These are phyloP conservation scores for Mixornis gularis DNA, from an alignment of 2,113 vertebrate genomes.

Conservation along the genomic window DNA sequence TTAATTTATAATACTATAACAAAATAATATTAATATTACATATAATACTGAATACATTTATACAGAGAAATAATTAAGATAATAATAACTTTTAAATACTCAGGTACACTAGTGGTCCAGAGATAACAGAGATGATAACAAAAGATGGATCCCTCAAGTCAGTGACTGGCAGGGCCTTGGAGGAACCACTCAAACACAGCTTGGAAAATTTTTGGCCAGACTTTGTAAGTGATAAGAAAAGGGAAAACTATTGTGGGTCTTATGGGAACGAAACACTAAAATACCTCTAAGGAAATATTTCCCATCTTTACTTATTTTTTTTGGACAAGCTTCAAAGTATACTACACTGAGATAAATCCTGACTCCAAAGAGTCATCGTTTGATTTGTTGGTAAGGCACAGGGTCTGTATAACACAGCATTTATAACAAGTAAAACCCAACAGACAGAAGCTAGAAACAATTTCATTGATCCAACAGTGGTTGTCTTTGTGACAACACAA, in stretches of 20 bases:
- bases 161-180: not conserved
- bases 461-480: not conserved
- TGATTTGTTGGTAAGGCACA: not conserved
- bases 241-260: not conserved
- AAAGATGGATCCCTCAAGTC: not conserved
- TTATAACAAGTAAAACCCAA: not conserved
- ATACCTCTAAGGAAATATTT: not conserved
- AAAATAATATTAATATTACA: not conserved
- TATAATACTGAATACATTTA: not conserved
- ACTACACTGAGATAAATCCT: not conserved
- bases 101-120: not conserved
- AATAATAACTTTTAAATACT: not conserved
- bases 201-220: not conserved
- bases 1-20: not conserved
- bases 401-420: not conserved
- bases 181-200: not conserved
- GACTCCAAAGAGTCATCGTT: not conserved
- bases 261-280: not conserved
- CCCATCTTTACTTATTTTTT: not conserved
- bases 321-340: not conserved
- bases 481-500: not conserved
- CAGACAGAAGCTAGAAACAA: not conserved
- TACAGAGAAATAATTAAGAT: not conserved
- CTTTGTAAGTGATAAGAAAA: not conserved
- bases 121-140: not conserved